Conservation (phyloP, 2,113 vertebrate species). For the Erythrolamprus reginae region DNA sequence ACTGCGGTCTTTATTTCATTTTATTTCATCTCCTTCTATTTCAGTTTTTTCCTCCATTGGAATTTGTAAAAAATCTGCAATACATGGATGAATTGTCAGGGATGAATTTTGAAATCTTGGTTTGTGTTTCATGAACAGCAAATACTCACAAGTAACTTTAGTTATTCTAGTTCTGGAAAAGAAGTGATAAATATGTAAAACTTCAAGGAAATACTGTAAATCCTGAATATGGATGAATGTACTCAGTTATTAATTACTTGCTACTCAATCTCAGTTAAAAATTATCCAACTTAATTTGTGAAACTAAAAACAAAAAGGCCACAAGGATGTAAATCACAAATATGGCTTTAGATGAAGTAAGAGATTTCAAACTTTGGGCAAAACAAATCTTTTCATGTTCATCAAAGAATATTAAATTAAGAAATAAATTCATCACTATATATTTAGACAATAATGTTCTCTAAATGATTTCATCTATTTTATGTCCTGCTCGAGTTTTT, state of each 20-base stretch:
- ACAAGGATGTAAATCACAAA: not conserved
- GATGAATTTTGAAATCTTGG: not conserved
- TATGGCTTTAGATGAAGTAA: not conserved
- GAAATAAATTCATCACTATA: not conserved
- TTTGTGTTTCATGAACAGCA: not conserved
- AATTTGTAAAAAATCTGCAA: not conserved
- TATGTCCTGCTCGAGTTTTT: not conserved
- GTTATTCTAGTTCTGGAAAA: not conserved
- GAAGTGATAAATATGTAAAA: not conserved
- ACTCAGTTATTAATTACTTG: not conserved
- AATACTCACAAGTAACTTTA: not conserved
- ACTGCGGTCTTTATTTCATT: not conserved
- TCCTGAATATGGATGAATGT: not conserved
- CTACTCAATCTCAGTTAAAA: not conserved
- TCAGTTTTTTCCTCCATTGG: not conserved
- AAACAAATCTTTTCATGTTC: not conserved
- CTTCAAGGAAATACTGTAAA: too few relatives aligned
- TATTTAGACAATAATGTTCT: not conserved
- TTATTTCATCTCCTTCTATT: not conserved
- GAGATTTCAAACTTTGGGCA: not conserved
- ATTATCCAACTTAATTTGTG: not conserved
- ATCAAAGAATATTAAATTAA: conserved; percentile 11
- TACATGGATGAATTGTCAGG: not conserved
- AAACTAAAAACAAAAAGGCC: not conserved
- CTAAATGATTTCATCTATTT: conserved; percentile 16